Evolutionary conservation across 1,140 invertebrate species (phyloP), one percentile per base, ranked within the genome.

Genomic region (Chymomyza costata): DNA sequence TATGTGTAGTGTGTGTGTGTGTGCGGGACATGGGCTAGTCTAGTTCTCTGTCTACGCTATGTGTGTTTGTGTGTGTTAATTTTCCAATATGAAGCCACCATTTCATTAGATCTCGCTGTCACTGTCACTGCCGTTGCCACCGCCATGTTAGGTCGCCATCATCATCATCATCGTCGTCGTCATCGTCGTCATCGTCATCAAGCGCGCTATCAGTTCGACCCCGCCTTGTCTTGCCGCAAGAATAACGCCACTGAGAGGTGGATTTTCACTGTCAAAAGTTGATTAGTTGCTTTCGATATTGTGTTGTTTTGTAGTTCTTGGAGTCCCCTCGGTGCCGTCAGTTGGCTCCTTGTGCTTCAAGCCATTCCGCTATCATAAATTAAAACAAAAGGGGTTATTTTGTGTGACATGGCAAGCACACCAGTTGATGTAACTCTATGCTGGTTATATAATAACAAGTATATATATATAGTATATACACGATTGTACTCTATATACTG

Each of bases 191-290:
- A 37, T 11, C 21, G 21, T 5, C 21, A 3, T 25, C 21, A 5
- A 8, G 3, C 21, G 3, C 21, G 3, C 3, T 8, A 5, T 25
- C 21, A 25, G 21, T 25, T 25, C 8, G 53, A 56, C 48, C 16
- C 47, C 48, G 40, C 37, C 28, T 28, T 31, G 8, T 13, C 18
- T 3, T 17, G 30, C 34, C 56, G 37, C 34, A 60, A 48, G 39
- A 49, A 52, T 46, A 38, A 48, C 19, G 43, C 48, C 45, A 47
- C 53, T 63, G 70, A 62, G 63, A 80, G 73, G 66, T 78, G 63
- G 73, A 78, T 71, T 78, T 71, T 50, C 48, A 63, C 54, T 78
- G 71, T 71, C 73, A 78, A 78, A 78, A 78, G 35, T 67, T 78
- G 73, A 78, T 78, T 71, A 78, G 73, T 78, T 55, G 66, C 50